A percentile compares a stretch with the other conserved stretches of the same genome.
Evolutionary conservation across 2,797 vertebrate genomes (phyloP).

Genomic region (Oreonectes daqikongensis): DNA sequence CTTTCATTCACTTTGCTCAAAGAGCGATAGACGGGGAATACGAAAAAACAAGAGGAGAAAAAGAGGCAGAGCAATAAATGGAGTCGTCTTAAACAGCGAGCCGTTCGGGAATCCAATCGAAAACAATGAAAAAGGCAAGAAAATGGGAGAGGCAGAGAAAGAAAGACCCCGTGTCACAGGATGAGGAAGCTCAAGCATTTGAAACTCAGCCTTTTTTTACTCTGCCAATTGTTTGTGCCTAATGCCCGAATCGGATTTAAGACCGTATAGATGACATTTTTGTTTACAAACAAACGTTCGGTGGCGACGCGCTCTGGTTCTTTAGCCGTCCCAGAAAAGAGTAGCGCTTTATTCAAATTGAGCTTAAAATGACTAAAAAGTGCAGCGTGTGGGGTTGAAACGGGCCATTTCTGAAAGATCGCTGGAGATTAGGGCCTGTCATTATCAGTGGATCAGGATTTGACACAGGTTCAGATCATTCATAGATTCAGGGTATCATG

Average conservation of each 20-base stretch:
- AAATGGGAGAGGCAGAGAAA: constrained; percentile 42
- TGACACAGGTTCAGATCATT: neutral
- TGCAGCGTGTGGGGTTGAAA: neutral
- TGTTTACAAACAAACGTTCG: constrained; percentile 15
- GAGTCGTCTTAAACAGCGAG: constrained; percentile 72
- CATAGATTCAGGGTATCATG: neutral
- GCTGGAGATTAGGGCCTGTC: neutral
- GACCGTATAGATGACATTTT: constrained; percentile 3
- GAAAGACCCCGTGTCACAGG: constrained; percentile 38
- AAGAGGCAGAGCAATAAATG: constrained; percentile 70
- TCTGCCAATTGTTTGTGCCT: constrained; percentile 8
- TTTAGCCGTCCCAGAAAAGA: neutral
- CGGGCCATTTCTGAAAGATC: neutral
- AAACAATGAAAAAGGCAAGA: constrained; percentile 39
- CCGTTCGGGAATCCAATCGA: constrained; percentile 60
- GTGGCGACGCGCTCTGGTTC: neutral
- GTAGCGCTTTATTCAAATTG: neutral
- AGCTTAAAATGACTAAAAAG: neutral
- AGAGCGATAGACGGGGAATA: constrained; percentile 71
- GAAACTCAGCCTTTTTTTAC: constrained; percentile 47
- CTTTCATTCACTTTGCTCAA: constrained; percentile 47
- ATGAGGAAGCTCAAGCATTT: constrained; percentile 40
- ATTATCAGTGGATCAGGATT: constrained; percentile 1
- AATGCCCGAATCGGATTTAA: constrained; percentile 21
- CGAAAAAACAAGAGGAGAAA: constrained; percentile 64